Percentiles rank a stretch among this genome's conserved stretches.
These are phyloP conservation scores for Neoniphon sammara DNA, from an alignment of 2,797 vertebrate species.

Conservation along the genomic window DNA sequence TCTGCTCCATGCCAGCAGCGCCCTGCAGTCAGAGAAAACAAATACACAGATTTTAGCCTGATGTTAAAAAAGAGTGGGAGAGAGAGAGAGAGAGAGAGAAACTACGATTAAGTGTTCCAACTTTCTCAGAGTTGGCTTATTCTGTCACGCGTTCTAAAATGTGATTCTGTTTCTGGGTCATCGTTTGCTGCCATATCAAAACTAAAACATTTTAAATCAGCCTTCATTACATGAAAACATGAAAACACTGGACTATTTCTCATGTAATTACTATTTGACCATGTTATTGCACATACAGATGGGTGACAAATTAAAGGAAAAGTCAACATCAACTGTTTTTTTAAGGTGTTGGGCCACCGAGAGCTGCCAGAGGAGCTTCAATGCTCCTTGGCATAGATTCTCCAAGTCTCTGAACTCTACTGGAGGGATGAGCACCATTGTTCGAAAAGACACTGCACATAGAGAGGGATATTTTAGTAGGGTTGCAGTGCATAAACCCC, in stretches of 20 bases:
- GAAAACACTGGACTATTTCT: neutral
- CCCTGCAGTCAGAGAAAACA: constrained; percentile 38
- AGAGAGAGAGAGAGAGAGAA: neutral
- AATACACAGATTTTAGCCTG: constrained; percentile 17
- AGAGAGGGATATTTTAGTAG: too few relatives aligned
- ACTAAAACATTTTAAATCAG: neutral
- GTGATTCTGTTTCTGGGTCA: neutral
- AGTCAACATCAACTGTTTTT: too few relatives aligned
- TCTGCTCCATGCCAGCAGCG: constrained; percentile 70
- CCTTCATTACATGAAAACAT: neutral
- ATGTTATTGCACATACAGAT: neutral
- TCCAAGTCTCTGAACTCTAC: too few relatives aligned
- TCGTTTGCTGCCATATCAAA: neutral
- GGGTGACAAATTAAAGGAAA: too few relatives aligned
- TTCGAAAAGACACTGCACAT: too few relatives aligned
- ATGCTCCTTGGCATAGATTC: too few relatives aligned
- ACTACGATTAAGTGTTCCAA: neutral
- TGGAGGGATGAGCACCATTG: too few relatives aligned
- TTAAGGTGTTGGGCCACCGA: too few relatives aligned
- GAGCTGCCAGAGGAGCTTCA: too few relatives aligned
- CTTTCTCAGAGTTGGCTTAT: neutral
- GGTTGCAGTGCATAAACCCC: too few relatives aligned
- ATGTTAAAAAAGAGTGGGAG: constrained; percentile 12
- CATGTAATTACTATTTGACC: neutral
- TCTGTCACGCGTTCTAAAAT: neutral